Conservation (phyloP, 2,113 vertebrate genomes). For the Prunella fulvescens region DNA sequence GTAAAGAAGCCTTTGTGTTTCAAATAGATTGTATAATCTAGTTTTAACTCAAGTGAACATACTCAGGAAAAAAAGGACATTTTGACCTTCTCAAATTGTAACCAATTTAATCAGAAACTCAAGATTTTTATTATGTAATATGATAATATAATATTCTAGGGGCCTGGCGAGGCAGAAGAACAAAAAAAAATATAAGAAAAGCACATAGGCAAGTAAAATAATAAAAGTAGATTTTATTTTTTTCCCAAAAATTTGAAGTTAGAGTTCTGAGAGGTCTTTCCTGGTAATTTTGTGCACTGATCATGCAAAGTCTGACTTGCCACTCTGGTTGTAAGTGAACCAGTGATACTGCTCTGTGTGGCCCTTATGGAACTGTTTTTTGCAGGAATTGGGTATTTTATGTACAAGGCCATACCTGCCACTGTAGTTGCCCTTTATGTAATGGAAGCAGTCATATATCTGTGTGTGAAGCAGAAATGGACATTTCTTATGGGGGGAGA, state of each 20-base stretch:
- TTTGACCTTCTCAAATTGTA: not conserved
- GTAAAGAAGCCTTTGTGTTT: not conserved
- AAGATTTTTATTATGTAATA: not conserved
- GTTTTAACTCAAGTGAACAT: not conserved
- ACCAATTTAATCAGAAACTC: not conserved
- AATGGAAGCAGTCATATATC: not conserved
- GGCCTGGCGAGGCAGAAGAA: not conserved
- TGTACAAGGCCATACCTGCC: not conserved
- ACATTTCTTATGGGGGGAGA: not conserved
- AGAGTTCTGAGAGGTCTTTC: not conserved
- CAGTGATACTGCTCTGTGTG: not conserved
- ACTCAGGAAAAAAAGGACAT: not conserved
- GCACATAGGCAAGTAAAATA: fast-evolving
- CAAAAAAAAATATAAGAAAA: not conserved
- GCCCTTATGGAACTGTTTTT: not conserved
- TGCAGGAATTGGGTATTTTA: not conserved
- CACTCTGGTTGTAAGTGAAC: not conserved
- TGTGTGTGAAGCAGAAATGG: not conserved
- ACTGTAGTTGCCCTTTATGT: not conserved
- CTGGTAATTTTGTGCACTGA: not conserved
- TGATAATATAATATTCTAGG: not conserved
- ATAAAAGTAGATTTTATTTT: not conserved
- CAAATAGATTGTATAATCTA: not conserved
- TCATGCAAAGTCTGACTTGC: not conserved
- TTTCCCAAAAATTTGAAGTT: not conserved